Evolutionary conservation across 2,888 invertebrate species (phyloP), one percentile per base, ranked within the genome.

Genomic region (Trachelus stipa): DNA sequence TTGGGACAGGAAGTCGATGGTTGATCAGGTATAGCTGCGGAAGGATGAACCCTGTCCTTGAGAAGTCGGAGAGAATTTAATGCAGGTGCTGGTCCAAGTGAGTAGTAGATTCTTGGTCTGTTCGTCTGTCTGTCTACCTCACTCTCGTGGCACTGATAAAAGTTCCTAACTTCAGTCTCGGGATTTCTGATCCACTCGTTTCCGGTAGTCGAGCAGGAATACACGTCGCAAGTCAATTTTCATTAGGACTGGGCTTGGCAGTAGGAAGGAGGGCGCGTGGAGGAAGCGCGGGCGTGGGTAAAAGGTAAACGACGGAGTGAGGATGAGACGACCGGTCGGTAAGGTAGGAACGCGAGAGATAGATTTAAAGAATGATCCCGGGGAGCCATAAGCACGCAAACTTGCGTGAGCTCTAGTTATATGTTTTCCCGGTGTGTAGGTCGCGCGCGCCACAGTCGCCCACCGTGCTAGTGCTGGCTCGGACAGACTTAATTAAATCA

Each of bases 401-500:
- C 81, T 87, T 83, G 87, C 88, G 87, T 88, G 87, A 84, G 87
- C 83, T 80, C 80, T 84, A 83, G 84, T 87, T 85, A 86, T 87
- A 87, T 87, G 84, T 87, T 86, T 81, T 79, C 73, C 56, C 80
- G 71, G 82, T 76, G 83, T 73, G 79, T 80, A 6, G 40, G 0
- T 56, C 23, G 6, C 15, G 40, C 23, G 23, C 40, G 6, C 12
- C 6, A 12, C 56, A 68, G 68, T 56, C 15, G 12, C 35, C 73
- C 34, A n/a, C 31, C 73, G 34, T 23, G 76, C 75, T 6, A 2
- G 56, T n/a, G 69, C 30, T 34, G 12, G 73, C 79, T 68, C 69
- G 75, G 77, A 77, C 82, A 76, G 81, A 87, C 84, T 89, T 88
- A 88, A 89, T 89, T 89, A 88, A 88, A 88, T 87, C 85, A 85